These are phyloP conservation scores for Scylla paramamosain DNA, from an alignment of 1,140 invertebrate genomes.

Conservation along the genomic window DNA sequence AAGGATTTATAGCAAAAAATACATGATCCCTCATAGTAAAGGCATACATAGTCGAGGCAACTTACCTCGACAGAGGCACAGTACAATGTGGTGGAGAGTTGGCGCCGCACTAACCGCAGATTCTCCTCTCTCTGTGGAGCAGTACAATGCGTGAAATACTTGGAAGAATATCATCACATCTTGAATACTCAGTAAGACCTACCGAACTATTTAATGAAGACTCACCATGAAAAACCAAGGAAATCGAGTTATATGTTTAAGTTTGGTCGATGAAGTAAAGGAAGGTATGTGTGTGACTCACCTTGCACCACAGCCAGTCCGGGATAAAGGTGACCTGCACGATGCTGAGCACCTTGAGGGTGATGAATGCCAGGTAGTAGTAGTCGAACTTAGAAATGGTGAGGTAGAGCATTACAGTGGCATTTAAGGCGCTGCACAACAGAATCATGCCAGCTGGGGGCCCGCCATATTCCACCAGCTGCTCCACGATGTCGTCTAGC, in stretches of 20 bases:
- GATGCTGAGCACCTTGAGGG: slow-evolving; percentile 54
- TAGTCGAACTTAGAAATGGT: slow-evolving; percentile 46
- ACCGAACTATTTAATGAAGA: too few relatives aligned
- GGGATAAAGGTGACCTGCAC: slow-evolving; percentile 57
- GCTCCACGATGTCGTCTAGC: slow-evolving; percentile 58
- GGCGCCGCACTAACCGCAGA: slow-evolving; percentile 22
- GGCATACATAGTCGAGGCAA: too few relatives aligned
- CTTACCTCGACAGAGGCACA: slow-evolving; percentile 25
- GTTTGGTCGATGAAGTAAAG: too few relatives aligned
- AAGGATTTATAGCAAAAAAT: too few relatives aligned
- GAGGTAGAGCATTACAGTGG: slow-evolving; percentile 70
- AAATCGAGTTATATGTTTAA: too few relatives aligned
- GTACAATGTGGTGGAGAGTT: background rate
- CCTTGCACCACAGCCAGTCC: slow-evolving; percentile 51
- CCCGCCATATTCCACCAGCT: slow-evolving; percentile 57
- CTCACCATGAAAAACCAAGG: too few relatives aligned
- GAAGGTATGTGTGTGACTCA: background rate
- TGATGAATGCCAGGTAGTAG: slow-evolving; percentile 62
- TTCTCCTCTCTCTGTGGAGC: background rate
- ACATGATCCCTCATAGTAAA: background rate
- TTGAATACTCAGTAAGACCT: too few relatives aligned
- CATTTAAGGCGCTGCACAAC: slow-evolving; percentile 57
- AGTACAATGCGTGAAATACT: background rate
- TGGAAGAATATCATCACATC: too few relatives aligned
- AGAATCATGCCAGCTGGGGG: slow-evolving; percentile 60